phyloP scores from a whole-genome alignment of 2,797 vertebrate genomes.

The Ctenosaura bakeri region DNA sequence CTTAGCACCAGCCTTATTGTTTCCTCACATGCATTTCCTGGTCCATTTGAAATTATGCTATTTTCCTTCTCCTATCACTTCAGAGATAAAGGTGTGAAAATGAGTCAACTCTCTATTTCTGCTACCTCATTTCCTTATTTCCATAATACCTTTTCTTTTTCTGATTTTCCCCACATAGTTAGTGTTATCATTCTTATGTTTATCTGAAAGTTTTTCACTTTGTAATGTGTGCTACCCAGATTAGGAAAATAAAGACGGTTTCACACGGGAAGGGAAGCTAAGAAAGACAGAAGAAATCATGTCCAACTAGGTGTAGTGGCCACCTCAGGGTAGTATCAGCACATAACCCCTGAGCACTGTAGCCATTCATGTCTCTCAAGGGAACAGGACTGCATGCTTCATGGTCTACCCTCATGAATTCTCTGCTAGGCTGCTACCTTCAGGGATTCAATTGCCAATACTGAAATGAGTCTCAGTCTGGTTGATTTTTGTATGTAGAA shows the following conservation, averaged over 20 bases:
- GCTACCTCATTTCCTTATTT: conserved; percentile 8
- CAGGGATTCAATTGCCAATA: not conserved
- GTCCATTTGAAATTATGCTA: conserved; percentile 19
- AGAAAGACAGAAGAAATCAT: not conserved
- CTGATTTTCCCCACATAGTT: not conserved
- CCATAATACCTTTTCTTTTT: not conserved
- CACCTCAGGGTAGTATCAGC: not conserved
- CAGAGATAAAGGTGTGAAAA: conserved; percentile 3
- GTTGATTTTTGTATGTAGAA: too few relatives aligned
- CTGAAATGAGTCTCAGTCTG: too few relatives aligned
- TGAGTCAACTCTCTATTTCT: not conserved
- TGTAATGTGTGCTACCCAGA: not conserved
- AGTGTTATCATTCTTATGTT: not conserved
- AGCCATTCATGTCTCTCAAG: not conserved
- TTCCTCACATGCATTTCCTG: not conserved
- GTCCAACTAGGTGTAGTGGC: not conserved
- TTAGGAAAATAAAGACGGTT: not conserved
- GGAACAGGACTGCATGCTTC: not conserved
- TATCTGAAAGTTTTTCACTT: not conserved
- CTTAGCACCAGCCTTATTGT: not conserved
- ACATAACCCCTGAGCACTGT: not conserved
- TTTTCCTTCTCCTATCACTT: conserved; percentile 8
- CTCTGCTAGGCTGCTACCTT: not conserved
- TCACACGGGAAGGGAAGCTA: not conserved
- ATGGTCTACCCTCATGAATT: not conserved